These are phyloP conservation scores for Halotydeus destructor DNA, from an alignment of 1,140 invertebrate species.

Conservation along the genomic window DNA sequence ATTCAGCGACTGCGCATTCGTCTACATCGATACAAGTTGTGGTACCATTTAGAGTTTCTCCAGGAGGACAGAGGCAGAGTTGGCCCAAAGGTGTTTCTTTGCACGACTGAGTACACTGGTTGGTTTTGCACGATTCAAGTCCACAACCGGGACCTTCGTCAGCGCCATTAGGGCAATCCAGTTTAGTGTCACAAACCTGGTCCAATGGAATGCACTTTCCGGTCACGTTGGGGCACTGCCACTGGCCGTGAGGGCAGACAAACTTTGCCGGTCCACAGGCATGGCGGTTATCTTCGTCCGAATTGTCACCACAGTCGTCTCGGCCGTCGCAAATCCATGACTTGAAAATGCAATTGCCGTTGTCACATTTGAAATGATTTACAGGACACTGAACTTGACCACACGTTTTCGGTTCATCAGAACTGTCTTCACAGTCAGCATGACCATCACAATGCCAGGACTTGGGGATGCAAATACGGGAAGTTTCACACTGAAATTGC, in stretches of 20 bases:
- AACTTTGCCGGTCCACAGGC: conserved; percentile 23
- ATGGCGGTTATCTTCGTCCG: conserved; percentile 52
- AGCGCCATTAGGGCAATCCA: conserved; percentile 68
- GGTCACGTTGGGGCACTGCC: conserved; percentile 23
- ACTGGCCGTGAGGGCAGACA: conserved; percentile 19
- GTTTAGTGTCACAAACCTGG: conserved; percentile 56
- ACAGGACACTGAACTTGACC: conserved; percentile 29
- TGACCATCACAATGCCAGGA: conserved; percentile 85
- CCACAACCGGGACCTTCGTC: conserved; percentile 72
- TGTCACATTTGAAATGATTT: conserved; percentile 36
- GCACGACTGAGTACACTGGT: conserved; percentile 40
- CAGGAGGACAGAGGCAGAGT: conserved; percentile 62
- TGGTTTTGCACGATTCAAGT: conserved; percentile 3
- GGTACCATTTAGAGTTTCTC: conserved; percentile 30
- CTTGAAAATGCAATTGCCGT: conserved; percentile 70
- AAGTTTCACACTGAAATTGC: conserved; percentile 64
- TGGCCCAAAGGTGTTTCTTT: conserved; percentile 73
- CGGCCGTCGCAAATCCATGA: conserved; percentile 86
- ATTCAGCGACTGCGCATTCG: conserved; percentile 63
- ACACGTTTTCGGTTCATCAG: conserved; percentile 68
- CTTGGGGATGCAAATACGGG: conserved; percentile 70
- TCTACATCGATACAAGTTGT: conserved; percentile 42
- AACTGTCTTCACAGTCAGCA: conserved; percentile 71
- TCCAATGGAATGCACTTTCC: conserved; percentile 31
- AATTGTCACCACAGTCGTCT: conserved; percentile 82